These are phyloP conservation scores for Drosophila pseudotalamancana DNA, from an alignment of 2,888 invertebrate genomes.

Conservation along the genomic window DNA sequence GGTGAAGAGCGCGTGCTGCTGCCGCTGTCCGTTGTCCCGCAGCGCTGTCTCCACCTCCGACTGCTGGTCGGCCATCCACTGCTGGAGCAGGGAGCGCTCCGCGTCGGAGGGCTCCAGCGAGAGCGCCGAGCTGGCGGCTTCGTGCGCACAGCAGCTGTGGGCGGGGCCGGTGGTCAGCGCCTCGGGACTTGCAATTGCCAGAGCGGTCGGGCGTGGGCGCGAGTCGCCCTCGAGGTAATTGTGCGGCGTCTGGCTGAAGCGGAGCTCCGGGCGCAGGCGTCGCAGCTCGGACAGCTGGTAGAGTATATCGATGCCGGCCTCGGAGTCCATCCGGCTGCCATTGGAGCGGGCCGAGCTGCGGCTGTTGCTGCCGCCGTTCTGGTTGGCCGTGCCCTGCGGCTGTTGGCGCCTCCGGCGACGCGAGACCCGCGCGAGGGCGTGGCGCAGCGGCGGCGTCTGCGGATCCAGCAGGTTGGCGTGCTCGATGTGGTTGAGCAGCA, in stretches of 20 bases:
- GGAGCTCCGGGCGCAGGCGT: conserved; percentile 29
- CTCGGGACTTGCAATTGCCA: conserved; percentile 30
- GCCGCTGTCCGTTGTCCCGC: neutral
- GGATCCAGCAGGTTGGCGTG: conserved; percentile 69
- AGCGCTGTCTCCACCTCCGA: neutral
- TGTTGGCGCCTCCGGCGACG: conserved; percentile 49
- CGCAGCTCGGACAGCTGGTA: conserved; percentile 50
- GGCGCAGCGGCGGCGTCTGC: conserved; percentile 43
- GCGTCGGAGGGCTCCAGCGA: conserved; percentile 2
- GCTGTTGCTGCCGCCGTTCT: conserved; percentile 8
- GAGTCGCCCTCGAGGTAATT: conserved; percentile 32
- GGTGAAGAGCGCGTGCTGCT: conserved; percentile 37
- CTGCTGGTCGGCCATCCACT: conserved; percentile 44
- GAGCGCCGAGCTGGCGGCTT: neutral
- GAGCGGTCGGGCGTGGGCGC: conserved; percentile 1
- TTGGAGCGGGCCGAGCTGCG: conserved; percentile 9
- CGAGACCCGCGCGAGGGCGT: conserved; percentile 26
- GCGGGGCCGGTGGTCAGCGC: neutral
- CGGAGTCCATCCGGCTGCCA: conserved; percentile 20
- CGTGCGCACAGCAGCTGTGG: neutral
- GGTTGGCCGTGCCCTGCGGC: neutral
- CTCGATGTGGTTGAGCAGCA: conserved; percentile 63
- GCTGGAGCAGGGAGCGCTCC: conserved; percentile 37
- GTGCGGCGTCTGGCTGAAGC: conserved; percentile 9
- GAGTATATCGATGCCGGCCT: conserved; percentile 41